Evolutionary conservation across 2,113 vertebrate species (phyloP).

Genomic region (Bothrops jararaca): DNA sequence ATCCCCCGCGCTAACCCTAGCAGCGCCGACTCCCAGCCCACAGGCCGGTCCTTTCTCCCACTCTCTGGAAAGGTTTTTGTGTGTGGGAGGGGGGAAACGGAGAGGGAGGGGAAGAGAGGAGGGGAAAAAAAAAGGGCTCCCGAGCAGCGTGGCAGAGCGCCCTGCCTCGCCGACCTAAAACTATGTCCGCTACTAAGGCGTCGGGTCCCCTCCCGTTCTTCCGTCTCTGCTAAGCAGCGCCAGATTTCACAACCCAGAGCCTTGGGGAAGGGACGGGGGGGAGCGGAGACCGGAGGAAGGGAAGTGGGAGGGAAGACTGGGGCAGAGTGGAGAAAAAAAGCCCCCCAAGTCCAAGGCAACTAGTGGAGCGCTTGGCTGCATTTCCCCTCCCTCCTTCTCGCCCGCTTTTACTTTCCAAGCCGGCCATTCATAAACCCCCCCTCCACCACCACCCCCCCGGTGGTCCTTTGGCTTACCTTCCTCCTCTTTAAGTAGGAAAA

Average conservation of each 20-base stretch:
- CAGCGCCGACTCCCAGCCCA: too few species aligned
- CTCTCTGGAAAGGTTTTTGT: not conserved
- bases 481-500: not conserved
- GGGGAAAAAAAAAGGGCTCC: too few species aligned
- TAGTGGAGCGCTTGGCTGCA: not conserved
- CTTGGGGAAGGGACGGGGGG: not conserved
- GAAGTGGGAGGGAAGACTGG: not conserved
- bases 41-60: not conserved
- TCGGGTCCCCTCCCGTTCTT: not conserved
- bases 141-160: not conserved
- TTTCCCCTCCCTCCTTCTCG: too few species aligned
- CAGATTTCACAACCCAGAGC: not conserved
- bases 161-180: not conserved
- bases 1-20: not conserved
- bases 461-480: not conserved
- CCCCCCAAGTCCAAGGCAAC: not conserved
- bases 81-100: not conserved
- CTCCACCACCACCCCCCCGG: not conserved
- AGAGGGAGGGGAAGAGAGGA: not conserved
- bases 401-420: too few species aligned
- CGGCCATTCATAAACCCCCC: not conserved
- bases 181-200: not conserved
- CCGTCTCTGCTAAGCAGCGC: not conserved
- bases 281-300: not conserved
- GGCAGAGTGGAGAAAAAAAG: not conserved